phyloP scores from a whole-genome alignment of 2,113 vertebrate species.

The Melanostigma gelatinosum region DNA sequence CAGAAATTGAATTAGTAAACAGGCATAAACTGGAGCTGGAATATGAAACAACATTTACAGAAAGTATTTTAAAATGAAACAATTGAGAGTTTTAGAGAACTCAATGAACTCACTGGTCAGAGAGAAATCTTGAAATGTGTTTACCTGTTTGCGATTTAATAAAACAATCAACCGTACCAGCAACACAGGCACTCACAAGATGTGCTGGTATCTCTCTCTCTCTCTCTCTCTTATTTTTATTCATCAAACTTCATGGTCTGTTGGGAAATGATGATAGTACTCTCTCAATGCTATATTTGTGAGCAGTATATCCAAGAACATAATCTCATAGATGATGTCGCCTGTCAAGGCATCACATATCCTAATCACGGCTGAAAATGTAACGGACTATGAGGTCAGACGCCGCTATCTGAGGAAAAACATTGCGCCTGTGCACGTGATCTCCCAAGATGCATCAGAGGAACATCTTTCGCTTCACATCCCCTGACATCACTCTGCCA shows the following conservation, averaged over 20 bases:
- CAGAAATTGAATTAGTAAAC: background rate
- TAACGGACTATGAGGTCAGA: constrained; percentile 17
- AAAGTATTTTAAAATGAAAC: background rate
- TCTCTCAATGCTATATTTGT: background rate
- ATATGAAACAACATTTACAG: background rate
- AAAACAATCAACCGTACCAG: constrained; percentile 10
- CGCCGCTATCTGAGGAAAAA: constrained; percentile 12
- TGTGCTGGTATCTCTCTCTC: background rate
- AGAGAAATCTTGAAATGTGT: constrained; percentile 1
- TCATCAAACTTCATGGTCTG: background rate
- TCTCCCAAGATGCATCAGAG: constrained; percentile 47
- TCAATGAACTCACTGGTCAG: background rate
- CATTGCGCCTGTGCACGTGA: constrained; percentile 24
- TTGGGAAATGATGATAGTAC: background rate
- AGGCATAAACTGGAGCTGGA: background rate
- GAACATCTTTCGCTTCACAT: constrained; percentile 31
- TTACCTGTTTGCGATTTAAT: constrained; percentile 4
- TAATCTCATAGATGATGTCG: background rate
- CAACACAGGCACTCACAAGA: background rate
- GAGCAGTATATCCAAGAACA: constrained; percentile 20
- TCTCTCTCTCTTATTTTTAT: background rate
- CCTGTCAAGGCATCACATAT: constrained; percentile 35
- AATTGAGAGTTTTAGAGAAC: background rate
- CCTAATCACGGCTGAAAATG: constrained; percentile 24
- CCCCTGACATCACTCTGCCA: constrained; percentile 47